Evolutionary conservation across 1,140 invertebrate genomes (phyloP), one percentile per base, ranked within the genome.

Genomic region (Marisa cornuarietis): DNA sequence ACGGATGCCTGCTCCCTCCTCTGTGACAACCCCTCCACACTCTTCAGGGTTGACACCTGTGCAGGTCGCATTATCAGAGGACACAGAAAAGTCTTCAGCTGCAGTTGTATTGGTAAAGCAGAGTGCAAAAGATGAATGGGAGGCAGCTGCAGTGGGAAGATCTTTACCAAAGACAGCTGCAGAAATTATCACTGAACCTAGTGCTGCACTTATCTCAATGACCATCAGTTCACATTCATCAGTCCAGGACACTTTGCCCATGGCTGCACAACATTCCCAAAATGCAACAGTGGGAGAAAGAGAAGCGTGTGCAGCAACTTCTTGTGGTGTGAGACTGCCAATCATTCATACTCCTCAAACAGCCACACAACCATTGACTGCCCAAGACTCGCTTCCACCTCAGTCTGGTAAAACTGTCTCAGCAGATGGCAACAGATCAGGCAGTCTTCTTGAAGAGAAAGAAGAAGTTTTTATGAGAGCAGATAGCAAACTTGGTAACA

Each of bases 121-220:
- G 10, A 77, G 76, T 20, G 76, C 62, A 3, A 66, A 51, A 54
- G 63, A 51, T 26, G 76, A 77, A 49, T 77, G 76, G 76, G 76
- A 77, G n/a, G 20, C 68, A 22, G 6, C 76, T 11, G 42, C 65
- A 24, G 52, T 14, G 61, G 24, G 31, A 54, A 77, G 24, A 16
- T 5, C 42, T 20, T 68, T 31, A 16, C 65, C 11, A 22, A n/a
- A 11, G 26, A 68, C 26, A n/a, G 6, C 26, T 16, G 26, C 65
- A 68, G n/a, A 68, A 31, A 31, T 1, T 24, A 13, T 31, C 11
- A 13, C 26, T 22, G 11, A 14, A 68, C 13, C 22, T 1, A 68
- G 13, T 11, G 22, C 65, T n/a, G 13, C 65, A 24, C 13, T 22
- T 68, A 11, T 6, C 65, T 68, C 65, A n/a, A 22, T 1, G 1